These are phyloP conservation scores for Drosophila baimaii DNA, from an alignment of 1,140 invertebrate genomes.

Conservation along the genomic window DNA sequence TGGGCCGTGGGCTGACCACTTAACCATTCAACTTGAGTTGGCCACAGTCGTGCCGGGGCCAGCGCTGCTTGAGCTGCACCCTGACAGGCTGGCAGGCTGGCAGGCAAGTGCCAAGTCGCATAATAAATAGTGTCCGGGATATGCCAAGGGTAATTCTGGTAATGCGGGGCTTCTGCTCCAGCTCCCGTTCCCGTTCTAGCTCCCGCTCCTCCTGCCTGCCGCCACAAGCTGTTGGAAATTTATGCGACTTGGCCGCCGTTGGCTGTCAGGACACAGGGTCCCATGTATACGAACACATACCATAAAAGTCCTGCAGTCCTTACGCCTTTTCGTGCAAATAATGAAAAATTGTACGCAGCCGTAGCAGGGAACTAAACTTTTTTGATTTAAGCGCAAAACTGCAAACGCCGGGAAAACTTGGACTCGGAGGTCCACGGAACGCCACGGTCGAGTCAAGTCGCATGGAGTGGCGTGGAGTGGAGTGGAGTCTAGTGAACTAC, in stretches of 20 bases:
- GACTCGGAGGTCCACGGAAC: slow-evolving; percentile 63
- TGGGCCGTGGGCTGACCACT: slow-evolving; percentile 31
- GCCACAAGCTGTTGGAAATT: slow-evolving; percentile 53
- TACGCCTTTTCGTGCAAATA: slow-evolving; percentile 63
- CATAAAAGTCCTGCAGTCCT: slow-evolving; percentile 40
- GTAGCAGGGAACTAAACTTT: slow-evolving; percentile 52
- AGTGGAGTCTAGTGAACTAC: slow-evolving; percentile 8
- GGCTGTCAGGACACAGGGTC: slow-evolving; percentile 32
- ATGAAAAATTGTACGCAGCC: slow-evolving; percentile 69
- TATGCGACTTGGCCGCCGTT: slow-evolving; percentile 53
- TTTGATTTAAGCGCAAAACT: slow-evolving; percentile 71
- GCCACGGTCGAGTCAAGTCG: slow-evolving; percentile 43
- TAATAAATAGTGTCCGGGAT: slow-evolving; percentile 68
- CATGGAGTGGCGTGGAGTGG: slow-evolving; percentile 7
- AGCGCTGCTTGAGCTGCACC: slow-evolving; percentile 49
- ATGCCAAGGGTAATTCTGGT: slow-evolving; percentile 55
- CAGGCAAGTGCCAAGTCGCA: slow-evolving; percentile 70
- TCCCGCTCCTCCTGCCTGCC: slow-evolving; percentile 23
- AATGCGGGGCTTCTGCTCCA: slow-evolving; percentile 41
- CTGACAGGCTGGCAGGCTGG: slow-evolving; percentile 52
- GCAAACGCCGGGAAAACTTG: slow-evolving; percentile 54
- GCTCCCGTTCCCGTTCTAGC: slow-evolving; percentile 5
- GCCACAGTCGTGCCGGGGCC: slow-evolving; percentile 28
- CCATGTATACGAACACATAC: slow-evolving; percentile 7
- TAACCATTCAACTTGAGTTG: slow-evolving; percentile 47